phyloP scores from a whole-genome alignment of 2,888 invertebrate genomes.

The Eilema griseolum region DNA sequence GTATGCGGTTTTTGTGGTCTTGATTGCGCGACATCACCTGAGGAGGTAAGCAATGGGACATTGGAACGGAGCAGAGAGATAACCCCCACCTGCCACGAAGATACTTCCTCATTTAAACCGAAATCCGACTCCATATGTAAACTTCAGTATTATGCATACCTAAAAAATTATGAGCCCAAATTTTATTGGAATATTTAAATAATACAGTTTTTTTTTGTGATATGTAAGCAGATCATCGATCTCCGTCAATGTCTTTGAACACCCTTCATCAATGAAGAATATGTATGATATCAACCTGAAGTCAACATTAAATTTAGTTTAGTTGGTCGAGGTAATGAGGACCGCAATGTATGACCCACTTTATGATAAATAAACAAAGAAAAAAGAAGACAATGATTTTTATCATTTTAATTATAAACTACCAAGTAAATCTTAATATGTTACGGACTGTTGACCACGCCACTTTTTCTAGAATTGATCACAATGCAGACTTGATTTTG shows the following conservation, averaged over 20 bases:
- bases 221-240: not conserved
- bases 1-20: not conserved
- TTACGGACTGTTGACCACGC: not conserved
- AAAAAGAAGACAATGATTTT: not conserved
- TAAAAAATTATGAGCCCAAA: too few relatives aligned
- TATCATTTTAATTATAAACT: not conserved
- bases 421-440: not conserved
- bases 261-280: not conserved
- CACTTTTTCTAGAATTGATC: not conserved
- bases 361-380: not conserved
- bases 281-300: not conserved
- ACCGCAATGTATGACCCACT: conserved; percentile 3
- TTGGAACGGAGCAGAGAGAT: not conserved
- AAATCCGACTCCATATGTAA: not conserved
- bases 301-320: not conserved
- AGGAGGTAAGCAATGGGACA: not conserved
- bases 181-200: not conserved
- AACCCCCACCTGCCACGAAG: not conserved
- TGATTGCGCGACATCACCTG: not conserved
- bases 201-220: not conserved
- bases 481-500: not conserved
- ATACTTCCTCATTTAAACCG: not conserved
- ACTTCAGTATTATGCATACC: too few relatives aligned
- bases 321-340: not conserved
- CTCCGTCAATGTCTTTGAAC: not conserved